Conservation (phyloP, 2,797 vertebrate genomes). For the Brachymystax lenok region DNA sequence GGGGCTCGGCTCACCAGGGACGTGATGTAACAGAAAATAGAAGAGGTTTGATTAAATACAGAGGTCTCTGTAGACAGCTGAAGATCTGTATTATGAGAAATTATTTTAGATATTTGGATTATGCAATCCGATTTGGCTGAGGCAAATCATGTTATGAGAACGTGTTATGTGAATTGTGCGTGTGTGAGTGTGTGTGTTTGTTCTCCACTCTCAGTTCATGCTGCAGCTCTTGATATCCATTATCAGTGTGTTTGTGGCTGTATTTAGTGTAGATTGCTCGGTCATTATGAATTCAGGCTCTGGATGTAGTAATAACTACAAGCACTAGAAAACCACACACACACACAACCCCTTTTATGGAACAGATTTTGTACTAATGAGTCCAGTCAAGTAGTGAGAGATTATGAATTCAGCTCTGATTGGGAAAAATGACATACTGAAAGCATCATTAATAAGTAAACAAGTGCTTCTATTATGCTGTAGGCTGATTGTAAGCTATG, state of each 20-base stretch:
- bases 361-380: background rate
- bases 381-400: too few species aligned
- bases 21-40: background rate
- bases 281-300: slow-evolving; percentile 32
- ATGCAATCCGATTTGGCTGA: background rate
- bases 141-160: slow-evolving; percentile 14
- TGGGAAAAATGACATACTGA: background rate
- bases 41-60: slow-evolving; percentile 21
- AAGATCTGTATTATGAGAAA: background rate
- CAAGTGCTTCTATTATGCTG: too few species aligned
- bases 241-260: slow-evolving; percentile 19
- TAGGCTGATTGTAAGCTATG: too few species aligned
- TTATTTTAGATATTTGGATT: slow-evolving; percentile 15
- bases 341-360: too few species aligned
- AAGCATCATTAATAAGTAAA: too few species aligned
- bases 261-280: slow-evolving; percentile 24
- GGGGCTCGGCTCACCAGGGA: background rate
- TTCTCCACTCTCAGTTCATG: background rate
- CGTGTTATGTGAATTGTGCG: background rate
- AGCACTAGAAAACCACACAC: too few species aligned
- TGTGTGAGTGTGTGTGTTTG: background rate
- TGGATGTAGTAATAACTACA: too few species aligned
- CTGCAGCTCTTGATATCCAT: slow-evolving; percentile 16
- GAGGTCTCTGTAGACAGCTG: background rate
- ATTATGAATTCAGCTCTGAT: slow-evolving; percentile 29